Evolutionary conservation across 2,888 invertebrate genomes (phyloP).

Genomic region (Conomelus anceps): DNA sequence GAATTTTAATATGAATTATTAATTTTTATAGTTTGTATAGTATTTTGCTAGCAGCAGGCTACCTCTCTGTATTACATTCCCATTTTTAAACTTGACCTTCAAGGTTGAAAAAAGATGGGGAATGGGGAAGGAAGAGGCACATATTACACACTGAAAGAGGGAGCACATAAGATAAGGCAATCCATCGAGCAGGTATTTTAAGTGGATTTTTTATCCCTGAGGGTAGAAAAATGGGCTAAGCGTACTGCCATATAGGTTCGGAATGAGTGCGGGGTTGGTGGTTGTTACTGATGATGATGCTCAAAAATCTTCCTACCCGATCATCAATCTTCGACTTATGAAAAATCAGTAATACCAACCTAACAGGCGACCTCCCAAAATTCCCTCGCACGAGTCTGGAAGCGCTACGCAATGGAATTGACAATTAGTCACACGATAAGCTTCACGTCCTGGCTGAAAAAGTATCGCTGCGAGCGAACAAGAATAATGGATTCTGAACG

Average conservation of each 20-base stretch:
- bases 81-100: neutral
- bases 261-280: neutral
- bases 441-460: neutral
- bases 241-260: neutral
- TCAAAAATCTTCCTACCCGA: neutral
- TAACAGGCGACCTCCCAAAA: neutral
- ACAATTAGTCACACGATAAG: neutral
- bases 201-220: neutral
- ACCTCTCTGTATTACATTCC: no score
- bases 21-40: no score
- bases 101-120: neutral
- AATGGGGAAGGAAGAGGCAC: neutral
- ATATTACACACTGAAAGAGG: neutral
- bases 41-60: no score
- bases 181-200: neutral
- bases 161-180: neutral
- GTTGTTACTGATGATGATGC: neutral
- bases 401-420: no score
- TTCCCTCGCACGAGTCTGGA: neutral
- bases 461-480: neutral
- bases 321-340: neutral
- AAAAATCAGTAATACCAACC: neutral
- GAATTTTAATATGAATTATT: no score
- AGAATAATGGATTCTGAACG: neutral
- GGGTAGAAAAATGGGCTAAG: neutral